Base-by-base conservation (phyloP, 2,888 invertebrate genomes). In the Pandemis cinnamomeana region DNA sequence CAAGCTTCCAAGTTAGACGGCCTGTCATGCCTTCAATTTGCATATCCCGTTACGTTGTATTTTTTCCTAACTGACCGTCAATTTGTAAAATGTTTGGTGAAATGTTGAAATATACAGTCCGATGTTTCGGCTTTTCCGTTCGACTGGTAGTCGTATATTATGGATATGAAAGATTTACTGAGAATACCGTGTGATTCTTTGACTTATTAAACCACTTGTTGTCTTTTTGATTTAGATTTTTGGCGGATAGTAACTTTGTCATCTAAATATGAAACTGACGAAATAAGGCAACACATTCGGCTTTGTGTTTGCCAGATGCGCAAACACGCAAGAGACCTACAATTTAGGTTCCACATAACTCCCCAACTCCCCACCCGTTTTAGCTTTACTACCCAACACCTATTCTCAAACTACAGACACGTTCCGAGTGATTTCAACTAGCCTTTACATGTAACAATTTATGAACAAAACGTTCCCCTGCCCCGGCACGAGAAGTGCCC, bases 401-500 rank as follows among this genome's bases (percentile, higher is more conserved):
- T 51, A 58, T 58, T 41, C 67, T 51, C n/a, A 53, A 53, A 53
- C 67, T 53, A 53, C 67, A 51, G 51, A 67, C 51, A 67, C 67
- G 67, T 15, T 67, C 41, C 36, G 41, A 53, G 67, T 53, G 67
- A 61, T 61, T 61, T 61, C 68, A 69, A 60, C 60, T 69, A 69
- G 60, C 60, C 60, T 60, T 15, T 69, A 79, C 79, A 58, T 71
- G 66, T 60, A 75, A 68, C 75, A 75, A 76, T 75, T 76, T 67
- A 76, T 70, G 72, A 64, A 75, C 73, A 75, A 70, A 73, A 67
- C 64, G 69, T 55, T 64, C 36, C 66, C 74, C 48, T 58, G 64
- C 75, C 13, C 27, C 64, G 64, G 44, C 64, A 67, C 70, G 71
- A 75, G 74, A 71, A 76, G 80, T 83, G 78, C 78, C 79, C 79